phyloP scores from a whole-genome alignment of 2,113 vertebrate genomes.

The Calcarius ornatus region DNA sequence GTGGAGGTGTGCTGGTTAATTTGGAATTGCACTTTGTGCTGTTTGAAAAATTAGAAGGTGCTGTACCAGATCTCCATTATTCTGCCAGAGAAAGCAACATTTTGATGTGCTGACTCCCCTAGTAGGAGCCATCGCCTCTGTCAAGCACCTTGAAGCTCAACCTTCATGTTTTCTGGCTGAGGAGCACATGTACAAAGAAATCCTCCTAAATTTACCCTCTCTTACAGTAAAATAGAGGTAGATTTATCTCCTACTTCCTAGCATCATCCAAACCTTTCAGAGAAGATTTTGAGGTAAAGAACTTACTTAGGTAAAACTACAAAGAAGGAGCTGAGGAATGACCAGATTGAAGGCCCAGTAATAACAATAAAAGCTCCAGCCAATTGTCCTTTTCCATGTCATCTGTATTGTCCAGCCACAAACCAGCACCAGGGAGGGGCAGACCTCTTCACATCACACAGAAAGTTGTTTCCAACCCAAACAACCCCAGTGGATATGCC shows the following conservation, averaged over 20 bases:
- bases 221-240: background rate
- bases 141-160: background rate
- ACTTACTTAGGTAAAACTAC: background rate
- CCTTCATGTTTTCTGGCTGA: background rate
- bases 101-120: constrained; percentile 35
- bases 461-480: background rate
- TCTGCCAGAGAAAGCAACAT: constrained; percentile 15
- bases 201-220: background rate
- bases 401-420: background rate
- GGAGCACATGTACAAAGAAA: background rate
- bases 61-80: constrained; percentile 47
- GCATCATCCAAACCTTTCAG: background rate
- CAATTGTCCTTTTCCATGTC: background rate
- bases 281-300: background rate
- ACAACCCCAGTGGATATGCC: background rate
- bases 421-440: background rate
- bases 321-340: background rate
- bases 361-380: background rate
- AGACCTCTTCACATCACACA: background rate
- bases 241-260: background rate
- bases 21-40: constrained; percentile 62
- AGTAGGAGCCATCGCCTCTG: background rate
- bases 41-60: constrained; percentile 63
- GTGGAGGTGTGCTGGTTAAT: constrained; percentile 59
- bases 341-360: background rate